These are phyloP conservation scores for Pyxicephalus adspersus DNA, from an alignment of 2,113 vertebrate species.

Conservation along the genomic window DNA sequence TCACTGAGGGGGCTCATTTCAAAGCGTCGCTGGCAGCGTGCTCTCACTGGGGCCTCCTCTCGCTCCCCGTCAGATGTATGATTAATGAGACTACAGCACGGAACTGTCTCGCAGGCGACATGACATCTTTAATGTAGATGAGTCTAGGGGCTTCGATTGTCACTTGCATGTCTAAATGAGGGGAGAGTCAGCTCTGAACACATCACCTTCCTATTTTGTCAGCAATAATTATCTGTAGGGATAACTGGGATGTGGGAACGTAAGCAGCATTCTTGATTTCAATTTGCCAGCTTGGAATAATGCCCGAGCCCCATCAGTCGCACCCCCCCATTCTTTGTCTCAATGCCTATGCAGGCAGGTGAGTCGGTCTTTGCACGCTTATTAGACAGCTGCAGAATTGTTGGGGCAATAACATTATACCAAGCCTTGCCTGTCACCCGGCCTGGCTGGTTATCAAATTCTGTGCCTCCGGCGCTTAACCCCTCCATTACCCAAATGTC, in stretches of 20 bases:
- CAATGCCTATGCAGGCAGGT: slow-evolving; percentile 19
- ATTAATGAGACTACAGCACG: slow-evolving; percentile 43
- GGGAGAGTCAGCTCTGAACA: background rate
- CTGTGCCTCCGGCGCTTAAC: slow-evolving; percentile 37
- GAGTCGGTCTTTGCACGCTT: slow-evolving; percentile 9
- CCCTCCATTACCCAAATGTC: background rate
- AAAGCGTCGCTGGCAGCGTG: background rate
- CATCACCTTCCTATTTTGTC: slow-evolving; percentile 26
- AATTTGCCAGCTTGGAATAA: slow-evolving; percentile 8
- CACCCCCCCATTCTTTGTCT: background rate
- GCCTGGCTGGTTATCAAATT: background rate
- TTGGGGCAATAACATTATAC: background rate
- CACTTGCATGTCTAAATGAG: slow-evolving; percentile 31
- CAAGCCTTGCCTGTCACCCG: slow-evolving; percentile 35
- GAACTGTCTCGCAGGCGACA: slow-evolving; percentile 13
- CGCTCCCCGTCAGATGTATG: slow-evolving; percentile 43
- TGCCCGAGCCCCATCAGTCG: background rate
- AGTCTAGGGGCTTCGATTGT: slow-evolving; percentile 31
- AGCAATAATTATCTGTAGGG: slow-evolving; percentile 29
- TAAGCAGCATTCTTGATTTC: background rate
- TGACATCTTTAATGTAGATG: slow-evolving; percentile 34
- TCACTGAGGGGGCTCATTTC: slow-evolving; percentile 21
- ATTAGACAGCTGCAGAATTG: slow-evolving; percentile 40
- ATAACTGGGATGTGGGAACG: background rate
- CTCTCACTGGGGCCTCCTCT: slow-evolving; percentile 14